phyloP scores from a whole-genome alignment of 2,888 invertebrate species.

The Sipha maydis region DNA sequence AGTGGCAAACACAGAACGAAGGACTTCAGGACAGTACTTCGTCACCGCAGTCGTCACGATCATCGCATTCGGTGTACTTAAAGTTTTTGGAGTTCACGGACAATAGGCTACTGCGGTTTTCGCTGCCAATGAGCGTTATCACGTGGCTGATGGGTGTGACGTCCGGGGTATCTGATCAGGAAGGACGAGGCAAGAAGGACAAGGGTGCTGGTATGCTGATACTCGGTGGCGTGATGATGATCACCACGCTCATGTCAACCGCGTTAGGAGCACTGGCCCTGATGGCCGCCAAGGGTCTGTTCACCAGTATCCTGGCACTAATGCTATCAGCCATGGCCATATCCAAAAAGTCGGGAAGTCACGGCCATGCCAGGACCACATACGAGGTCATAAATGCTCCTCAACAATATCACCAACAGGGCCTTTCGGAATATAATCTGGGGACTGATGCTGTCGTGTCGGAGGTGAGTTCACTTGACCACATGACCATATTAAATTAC shows the following conservation, averaged over 20 bases:
- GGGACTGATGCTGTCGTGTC: background rate
- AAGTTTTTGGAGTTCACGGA: background rate
- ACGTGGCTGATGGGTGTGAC: constrained; percentile 3
- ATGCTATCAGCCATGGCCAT: constrained; percentile 60
- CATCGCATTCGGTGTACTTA: constrained; percentile 13
- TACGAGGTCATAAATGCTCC: constrained; percentile 63
- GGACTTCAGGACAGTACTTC: background rate
- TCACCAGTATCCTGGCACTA: constrained; percentile 62
- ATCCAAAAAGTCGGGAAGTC: constrained; percentile 27
- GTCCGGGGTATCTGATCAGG: background rate
- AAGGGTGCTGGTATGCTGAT: constrained; percentile 68
- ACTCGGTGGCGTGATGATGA: constrained; percentile 72
- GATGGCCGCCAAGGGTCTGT: constrained; percentile 62
- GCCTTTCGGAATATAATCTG: background rate
- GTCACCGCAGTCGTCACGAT: background rate
- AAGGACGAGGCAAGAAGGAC: constrained; percentile 68
- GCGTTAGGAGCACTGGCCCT: constrained; percentile 76
- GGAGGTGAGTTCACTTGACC: constrained; percentile 19
- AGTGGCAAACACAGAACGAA: background rate
- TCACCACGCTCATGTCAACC: constrained; percentile 79
- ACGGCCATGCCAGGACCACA: constrained; percentile 53
- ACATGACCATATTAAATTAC: too few species aligned
- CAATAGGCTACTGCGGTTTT: background rate
- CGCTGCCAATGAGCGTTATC: background rate
- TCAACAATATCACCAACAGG: constrained; percentile 14